Evolutionary conservation across 2,113 vertebrate species (phyloP), one percentile per base, ranked within the genome.

Genomic region (Plestiodon gilberti): DNA sequence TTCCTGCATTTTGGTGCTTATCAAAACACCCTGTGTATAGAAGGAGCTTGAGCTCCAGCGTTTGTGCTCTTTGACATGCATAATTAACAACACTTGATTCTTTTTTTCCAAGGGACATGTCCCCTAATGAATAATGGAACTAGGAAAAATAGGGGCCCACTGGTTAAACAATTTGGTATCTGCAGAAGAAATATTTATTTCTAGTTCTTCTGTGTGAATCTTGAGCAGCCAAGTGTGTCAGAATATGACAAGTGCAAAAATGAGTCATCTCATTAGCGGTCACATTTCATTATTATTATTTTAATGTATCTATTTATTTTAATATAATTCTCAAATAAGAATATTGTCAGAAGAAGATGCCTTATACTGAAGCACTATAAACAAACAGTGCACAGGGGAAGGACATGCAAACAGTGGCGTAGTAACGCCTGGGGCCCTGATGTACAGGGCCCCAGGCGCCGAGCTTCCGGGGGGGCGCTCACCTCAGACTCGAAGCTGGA

Each of bases 131-230:
- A 82, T 59, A 89, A 3, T 2, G 83, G 82, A 89, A 83, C 83
- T 89, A 79, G 40, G 83, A 73, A 91, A 78, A 93, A 89, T 11
- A 90, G 52, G 40, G 71, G 83, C 81, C 89, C 86, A 86, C 92
- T 88, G 93, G 93, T 83, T 67, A 87, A 69, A 61, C 71, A 69
- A 78, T 82, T 91, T 83, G 81, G 75, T 78, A 83, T 83, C 90
- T 91, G 86, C 85, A 89, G 90, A 87, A 82, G 82, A 88, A 90
- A 78, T 79, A 40, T 67, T 57, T 70, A 35, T 35, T 92, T 82
- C 59, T 75, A 92, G 90, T 94, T 88, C 91, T 88, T 92, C 81
- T 89, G 15, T 13, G n/a, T 77, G 85, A 86, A 89, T 83, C 92
- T 92, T 76, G 79, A 83, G 73, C 1, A 78, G 86, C 30, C 86